phyloP scores from a whole-genome alignment of 1,140 invertebrate species.

The Sinella curviseta region DNA sequence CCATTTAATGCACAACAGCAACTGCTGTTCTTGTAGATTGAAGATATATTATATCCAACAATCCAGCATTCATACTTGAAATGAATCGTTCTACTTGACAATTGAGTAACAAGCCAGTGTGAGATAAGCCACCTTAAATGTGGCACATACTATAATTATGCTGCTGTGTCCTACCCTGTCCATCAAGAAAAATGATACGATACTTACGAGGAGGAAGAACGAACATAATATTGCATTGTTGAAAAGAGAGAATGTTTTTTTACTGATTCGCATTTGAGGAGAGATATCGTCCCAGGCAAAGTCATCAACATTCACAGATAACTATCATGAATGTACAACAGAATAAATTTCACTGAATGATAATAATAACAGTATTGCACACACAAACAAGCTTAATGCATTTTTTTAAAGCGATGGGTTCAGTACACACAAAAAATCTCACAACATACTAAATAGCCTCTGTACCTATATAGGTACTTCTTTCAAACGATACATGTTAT shows the following conservation, averaged over 20 bases:
- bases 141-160: too few relatives aligned
- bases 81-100: neutral
- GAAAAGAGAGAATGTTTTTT: neutral
- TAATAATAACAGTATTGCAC: neutral
- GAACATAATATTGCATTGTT: neutral
- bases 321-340: too few relatives aligned
- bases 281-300: too few relatives aligned
- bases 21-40: neutral
- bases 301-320: too few relatives aligned
- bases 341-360: neutral
- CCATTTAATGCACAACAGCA: neutral
- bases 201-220: too few relatives aligned
- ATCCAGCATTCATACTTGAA: neutral
- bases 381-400: neutral
- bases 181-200: neutral
- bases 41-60: constrained; percentile 12
- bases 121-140: neutral
- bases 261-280: neutral
- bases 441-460: too few relatives aligned
- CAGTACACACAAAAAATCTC: too few relatives aligned
- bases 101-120: constrained; percentile 18
- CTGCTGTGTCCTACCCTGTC: neutral
- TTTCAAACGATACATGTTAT: neutral
- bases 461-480: too few relatives aligned
- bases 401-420: too few relatives aligned